Evolutionary conservation across 2,888 invertebrate genomes (phyloP).

Genomic region (Plagiodera versicolora): DNA sequence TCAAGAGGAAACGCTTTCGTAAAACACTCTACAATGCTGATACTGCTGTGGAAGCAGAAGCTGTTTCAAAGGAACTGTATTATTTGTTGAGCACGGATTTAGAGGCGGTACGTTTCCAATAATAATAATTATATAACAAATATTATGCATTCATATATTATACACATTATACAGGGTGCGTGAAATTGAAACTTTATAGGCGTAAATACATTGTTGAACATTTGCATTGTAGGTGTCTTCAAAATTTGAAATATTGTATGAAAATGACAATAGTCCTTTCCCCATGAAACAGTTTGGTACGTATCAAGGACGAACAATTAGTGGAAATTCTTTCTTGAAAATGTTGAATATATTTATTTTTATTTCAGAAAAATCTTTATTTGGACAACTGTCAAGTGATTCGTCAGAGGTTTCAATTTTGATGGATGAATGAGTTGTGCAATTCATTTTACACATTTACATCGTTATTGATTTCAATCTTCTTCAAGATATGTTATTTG

Average conservation of each 20-base stretch:
- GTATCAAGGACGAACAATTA: not conserved
- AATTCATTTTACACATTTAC: too few relatives aligned
- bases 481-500: not conserved
- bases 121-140: too few relatives aligned
- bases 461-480: too few relatives aligned
- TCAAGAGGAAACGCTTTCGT: slow-evolving; percentile 65
- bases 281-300: slow-evolving; percentile 23
- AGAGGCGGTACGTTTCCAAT: slow-evolving; percentile 58
- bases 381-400: slow-evolving; percentile 34
- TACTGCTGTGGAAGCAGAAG: slow-evolving; percentile 67
- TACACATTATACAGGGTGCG: too few relatives aligned
- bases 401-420: slow-evolving; percentile 21
- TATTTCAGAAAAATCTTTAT: slow-evolving; percentile 33
- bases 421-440: too few relatives aligned
- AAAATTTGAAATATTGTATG: slow-evolving; percentile 36
- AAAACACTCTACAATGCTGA: slow-evolving; percentile 64
- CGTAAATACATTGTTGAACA: not conserved
- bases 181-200: too few relatives aligned
- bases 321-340: not conserved
- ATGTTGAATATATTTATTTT: slow-evolving; percentile 1
- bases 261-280: slow-evolving; percentile 18
- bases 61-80: slow-evolving; percentile 68
- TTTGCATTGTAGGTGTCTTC: slow-evolving; percentile 31
- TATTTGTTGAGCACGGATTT: slow-evolving; percentile 65
- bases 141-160: too few relatives aligned